Percentiles rank a stretch among this genome's conserved stretches.
Evolutionary conservation across 2,113 vertebrate species (phyloP).

Genomic region (Lamprologus ornatipinnis): DNA sequence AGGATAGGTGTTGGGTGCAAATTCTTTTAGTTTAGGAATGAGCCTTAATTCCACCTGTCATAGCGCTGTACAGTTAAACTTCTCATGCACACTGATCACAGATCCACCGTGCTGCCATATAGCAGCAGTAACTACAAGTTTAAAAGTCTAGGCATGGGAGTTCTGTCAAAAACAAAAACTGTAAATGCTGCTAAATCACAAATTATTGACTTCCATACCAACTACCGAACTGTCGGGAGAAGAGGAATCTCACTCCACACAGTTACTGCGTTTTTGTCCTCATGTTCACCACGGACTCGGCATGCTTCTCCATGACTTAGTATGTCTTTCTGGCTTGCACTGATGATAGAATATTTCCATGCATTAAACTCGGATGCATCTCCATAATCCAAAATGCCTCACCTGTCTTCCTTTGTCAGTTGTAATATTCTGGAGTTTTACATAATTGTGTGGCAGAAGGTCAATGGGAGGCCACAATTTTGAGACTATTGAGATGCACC

Average conservation of each 20-base stretch:
- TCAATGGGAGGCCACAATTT: neutral
- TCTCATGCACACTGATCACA: conserved; percentile 39
- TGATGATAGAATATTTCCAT: conserved; percentile 10
- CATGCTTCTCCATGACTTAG: conserved; percentile 17
- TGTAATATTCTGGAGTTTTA: neutral
- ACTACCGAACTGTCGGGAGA: neutral
- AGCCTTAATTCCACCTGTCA: neutral
- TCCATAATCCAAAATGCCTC: neutral
- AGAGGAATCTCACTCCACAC: neutral
- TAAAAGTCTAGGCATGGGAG: neutral
- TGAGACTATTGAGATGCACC: neutral
- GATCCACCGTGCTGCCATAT: neutral
- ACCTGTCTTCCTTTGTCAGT: neutral
- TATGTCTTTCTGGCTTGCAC: conserved; percentile 25
- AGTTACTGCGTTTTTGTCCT: neutral
- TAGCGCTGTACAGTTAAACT: conserved; percentile 32
- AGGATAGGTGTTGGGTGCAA: neutral
- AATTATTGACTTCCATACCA: neutral
- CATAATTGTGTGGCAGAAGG: neutral
- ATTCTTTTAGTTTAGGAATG: neutral
- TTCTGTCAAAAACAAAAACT: neutral
- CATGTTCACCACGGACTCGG: neutral
- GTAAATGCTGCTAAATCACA: conserved; percentile 36
- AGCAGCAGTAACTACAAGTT: neutral
- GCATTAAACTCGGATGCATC: neutral